Evolutionary conservation across 2,888 invertebrate species (phyloP), one percentile per base, ranked within the genome.

Genomic region (Harpalus rubripes): DNA sequence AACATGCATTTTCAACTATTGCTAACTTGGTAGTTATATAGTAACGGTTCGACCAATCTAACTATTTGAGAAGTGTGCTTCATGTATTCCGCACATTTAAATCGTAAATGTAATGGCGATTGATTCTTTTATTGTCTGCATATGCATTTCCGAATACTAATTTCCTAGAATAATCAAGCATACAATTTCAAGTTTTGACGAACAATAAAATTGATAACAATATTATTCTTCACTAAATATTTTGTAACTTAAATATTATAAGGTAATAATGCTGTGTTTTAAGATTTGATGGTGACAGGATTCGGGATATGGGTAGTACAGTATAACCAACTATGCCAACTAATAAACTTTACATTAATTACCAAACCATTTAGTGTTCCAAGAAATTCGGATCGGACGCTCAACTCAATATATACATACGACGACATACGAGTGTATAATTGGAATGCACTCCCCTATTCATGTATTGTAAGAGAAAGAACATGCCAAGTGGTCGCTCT

Each of bases 41-140:
- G 83, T 76, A 76, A 74, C 26, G 74, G 83, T 83, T 83, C 83
- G 83, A 83, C 83, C 83, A 83, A 83, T 83, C 76, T 83, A 74
- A 76, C 83, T 83, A 83, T 83, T 83, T 83, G 83, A 74, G 26
- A 82, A 58, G 41, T 72, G 82, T 72, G 82, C 82, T 82, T 82
- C 68, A 65, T 82, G 74, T 72, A 72, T 82, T 82, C 58, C 44
- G 83, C 83, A 83, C 83, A 76, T 83, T 76, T 76, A 76, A 83
- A 74, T 81, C 65, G 81, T 81, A 81, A 81, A 63, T 81, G 52
- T 63, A 81, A 81, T 18, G 22, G 65, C 63, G 52, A 81, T 65
- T 39, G 8, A 81, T 81, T 81, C 61, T 63, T 81, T 79, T 32
- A 32, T 81, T 81, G 61, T 81, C 81, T 81, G 81, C 63, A 63